A percentile compares a stretch with the other conserved stretches of the same genome.
Evolutionary conservation across 2,797 vertebrate genomes (phyloP).

Genomic region (Peromyscus nudipes): DNA sequence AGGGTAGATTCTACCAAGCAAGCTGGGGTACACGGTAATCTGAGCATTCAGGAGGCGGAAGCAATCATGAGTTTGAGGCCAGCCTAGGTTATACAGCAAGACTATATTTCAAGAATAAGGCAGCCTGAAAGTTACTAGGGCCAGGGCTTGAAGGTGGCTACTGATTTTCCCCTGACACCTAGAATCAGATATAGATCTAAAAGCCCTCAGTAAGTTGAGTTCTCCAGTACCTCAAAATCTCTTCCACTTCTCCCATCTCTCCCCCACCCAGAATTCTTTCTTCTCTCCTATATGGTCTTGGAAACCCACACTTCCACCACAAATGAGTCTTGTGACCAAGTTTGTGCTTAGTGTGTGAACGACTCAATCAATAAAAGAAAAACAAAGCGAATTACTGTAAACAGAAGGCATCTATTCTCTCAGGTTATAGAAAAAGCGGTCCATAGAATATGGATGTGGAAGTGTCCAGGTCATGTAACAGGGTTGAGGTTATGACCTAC

Average conservation of each 20-base stretch:
- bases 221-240: neutral
- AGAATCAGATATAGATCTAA: neutral
- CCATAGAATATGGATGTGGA: neutral
- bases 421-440: neutral
- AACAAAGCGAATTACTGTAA: neutral
- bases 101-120: neutral
- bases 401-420: neutral
- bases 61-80: too few species aligned
- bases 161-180: neutral
- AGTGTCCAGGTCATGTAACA: neutral
- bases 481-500: neutral
- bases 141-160: neutral
- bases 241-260: too few species aligned
- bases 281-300: neutral
- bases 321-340: neutral
- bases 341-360: neutral
- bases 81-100: neutral
- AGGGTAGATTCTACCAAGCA: neutral
- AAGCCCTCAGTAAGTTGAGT: neutral
- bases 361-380: neutral
- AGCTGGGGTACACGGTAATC: neutral
- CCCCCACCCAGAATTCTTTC: neutral
- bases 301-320: neutral
- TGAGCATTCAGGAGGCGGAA: neutral
- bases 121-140: neutral